These are phyloP conservation scores for Buceros bicornis DNA, from an alignment of 2,797 vertebrate species.

Conservation along the genomic window DNA sequence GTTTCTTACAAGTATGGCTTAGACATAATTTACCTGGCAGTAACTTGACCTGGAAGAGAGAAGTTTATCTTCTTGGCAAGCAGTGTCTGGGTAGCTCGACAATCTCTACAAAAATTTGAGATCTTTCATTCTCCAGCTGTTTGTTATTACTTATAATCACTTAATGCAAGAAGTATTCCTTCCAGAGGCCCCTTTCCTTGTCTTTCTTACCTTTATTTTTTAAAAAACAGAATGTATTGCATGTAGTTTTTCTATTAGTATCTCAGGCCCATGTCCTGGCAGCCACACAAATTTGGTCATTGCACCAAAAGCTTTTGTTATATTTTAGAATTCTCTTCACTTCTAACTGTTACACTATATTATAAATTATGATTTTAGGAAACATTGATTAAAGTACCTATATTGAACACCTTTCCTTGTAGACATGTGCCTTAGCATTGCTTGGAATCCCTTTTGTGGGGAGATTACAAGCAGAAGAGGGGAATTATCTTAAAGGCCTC, in stretches of 20 bases:
- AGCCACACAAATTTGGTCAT: not conserved
- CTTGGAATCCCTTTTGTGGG: not conserved
- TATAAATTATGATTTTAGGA: not conserved
- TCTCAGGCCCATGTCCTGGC: not conserved
- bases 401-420: not conserved
- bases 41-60: constrained; percentile 65
- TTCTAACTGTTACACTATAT: not conserved
- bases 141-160: constrained; percentile 70
- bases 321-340: not conserved
- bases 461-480: not conserved
- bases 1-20: constrained; percentile 27
- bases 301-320: not conserved
- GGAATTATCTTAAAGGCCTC: not conserved
- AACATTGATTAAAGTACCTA: not conserved
- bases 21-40: constrained; percentile 60
- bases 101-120: constrained; percentile 62
- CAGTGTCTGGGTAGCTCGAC: constrained; percentile 34
- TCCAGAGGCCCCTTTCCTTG: constrained; percentile 43
- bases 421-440: not conserved
- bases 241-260: not conserved
- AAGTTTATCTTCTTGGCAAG: constrained; percentile 65
- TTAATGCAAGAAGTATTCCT: constrained; percentile 67
- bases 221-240: not conserved
- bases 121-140: constrained; percentile 64
- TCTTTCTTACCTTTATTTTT: not conserved